phyloP scores from a whole-genome alignment of 2,113 vertebrate genomes.

The Pitta sordida region DNA sequence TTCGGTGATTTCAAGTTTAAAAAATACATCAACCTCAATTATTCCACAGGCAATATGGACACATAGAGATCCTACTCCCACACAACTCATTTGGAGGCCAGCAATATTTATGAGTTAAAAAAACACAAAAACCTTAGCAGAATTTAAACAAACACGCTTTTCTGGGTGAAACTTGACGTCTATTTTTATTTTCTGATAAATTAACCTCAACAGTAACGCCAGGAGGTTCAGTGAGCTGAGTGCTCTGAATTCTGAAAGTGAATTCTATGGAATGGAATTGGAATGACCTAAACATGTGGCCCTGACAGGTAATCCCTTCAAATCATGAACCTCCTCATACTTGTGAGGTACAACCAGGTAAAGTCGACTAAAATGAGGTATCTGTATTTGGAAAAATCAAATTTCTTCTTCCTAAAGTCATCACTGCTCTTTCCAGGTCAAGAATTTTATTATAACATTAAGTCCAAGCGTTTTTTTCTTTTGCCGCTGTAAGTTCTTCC shows the following conservation, averaged over 20 bases:
- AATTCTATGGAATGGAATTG: neutral
- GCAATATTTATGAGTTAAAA: conserved; percentile 11
- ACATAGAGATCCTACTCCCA: conserved; percentile 23
- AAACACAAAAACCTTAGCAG: neutral
- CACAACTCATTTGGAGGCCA: conserved; percentile 7
- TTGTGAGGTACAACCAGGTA: neutral
- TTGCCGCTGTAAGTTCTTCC: neutral
- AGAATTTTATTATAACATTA: neutral
- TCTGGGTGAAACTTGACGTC: neutral
- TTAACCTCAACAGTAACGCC: neutral
- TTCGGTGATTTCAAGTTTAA: neutral
- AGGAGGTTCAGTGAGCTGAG: neutral
- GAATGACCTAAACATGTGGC: neutral
- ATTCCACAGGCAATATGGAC: conserved; percentile 11
- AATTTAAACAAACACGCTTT: conserved; percentile 1
- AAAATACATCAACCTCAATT: conserved; percentile 4
- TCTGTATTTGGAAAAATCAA: neutral
- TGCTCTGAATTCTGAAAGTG: neutral
- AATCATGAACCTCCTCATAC: neutral
- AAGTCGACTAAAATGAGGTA: neutral
- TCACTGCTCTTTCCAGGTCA: neutral
- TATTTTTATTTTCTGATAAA: conserved; percentile 15
- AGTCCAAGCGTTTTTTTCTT: neutral
- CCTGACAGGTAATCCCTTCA: neutral
- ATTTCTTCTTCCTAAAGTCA: neutral